Conservation (phyloP, 1,140 invertebrate species). For the Amyelois transitella region DNA sequence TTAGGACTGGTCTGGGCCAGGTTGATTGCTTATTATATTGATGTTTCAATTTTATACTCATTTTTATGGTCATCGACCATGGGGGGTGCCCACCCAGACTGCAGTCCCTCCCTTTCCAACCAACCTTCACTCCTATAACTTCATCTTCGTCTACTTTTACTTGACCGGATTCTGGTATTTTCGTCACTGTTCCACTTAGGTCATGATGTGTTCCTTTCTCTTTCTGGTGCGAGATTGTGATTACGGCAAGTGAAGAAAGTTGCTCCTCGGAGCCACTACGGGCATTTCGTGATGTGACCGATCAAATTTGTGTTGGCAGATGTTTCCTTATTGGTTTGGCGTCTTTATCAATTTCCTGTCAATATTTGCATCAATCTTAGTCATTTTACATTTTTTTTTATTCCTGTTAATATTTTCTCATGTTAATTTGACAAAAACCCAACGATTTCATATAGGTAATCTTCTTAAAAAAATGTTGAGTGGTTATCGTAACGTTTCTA, state of each 20-base stretch:
- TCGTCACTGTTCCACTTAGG: constrained; percentile 25
- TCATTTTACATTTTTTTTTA: neutral
- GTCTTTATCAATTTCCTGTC: neutral
- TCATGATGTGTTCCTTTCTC: constrained; percentile 21
- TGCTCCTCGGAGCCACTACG: constrained; percentile 9
- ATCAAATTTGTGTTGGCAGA: constrained; percentile 39
- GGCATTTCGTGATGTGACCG: constrained; percentile 4
- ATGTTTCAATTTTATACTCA: constrained; percentile 75
- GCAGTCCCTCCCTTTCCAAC: constrained; percentile 36
- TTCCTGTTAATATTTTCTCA: no score
- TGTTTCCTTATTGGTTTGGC: constrained; percentile 25
- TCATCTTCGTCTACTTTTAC: constrained; percentile 47
- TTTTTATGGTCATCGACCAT: constrained; percentile 72
- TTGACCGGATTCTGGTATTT: constrained; percentile 26
- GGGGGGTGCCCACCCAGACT: constrained; percentile 69
- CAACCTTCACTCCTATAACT: constrained; percentile 20
- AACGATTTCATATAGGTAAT: no score
- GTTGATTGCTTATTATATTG: constrained; percentile 75
- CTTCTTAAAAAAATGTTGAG: no score
- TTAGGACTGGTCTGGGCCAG: constrained; percentile 56
- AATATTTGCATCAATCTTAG: neutral
- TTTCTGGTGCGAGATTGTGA: constrained; percentile 37
- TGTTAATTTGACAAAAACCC: no score
- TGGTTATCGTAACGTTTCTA: no score
- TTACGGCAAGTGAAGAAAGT: constrained; percentile 59